A percentile compares a stretch with the other conserved stretches of the same genome.
Conservation (phyloP, 2,113 vertebrate species). For the Paralichthys olivaceus region DNA sequence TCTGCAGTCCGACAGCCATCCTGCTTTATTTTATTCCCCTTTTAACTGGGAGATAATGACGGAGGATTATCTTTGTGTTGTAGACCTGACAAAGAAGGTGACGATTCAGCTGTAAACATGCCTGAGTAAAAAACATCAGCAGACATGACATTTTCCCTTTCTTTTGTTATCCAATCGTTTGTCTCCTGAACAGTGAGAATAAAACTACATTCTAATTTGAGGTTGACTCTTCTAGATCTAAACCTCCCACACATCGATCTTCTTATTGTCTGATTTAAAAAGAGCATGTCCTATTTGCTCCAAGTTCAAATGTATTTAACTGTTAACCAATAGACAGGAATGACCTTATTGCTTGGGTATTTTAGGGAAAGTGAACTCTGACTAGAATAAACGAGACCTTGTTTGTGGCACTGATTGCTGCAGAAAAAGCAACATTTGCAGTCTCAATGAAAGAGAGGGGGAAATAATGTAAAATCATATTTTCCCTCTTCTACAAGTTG, state of each 20-base stretch:
- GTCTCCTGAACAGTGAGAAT: constrained; percentile 10
- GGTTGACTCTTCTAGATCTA: constrained; percentile 30
- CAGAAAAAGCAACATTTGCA: constrained; percentile 51
- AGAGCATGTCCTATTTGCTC: too few species aligned
- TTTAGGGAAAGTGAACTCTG: constrained; percentile 57
- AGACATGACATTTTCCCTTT: background rate
- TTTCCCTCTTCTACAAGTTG: constrained; percentile 72
- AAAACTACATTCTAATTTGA: constrained; percentile 9
- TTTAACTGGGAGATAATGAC: constrained; percentile 68
- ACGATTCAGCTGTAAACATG: constrained; percentile 33
- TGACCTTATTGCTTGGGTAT: constrained; percentile 55
- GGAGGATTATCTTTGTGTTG: constrained; percentile 57
- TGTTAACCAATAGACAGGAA: constrained; percentile 55
- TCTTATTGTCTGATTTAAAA: constrained; percentile 23
- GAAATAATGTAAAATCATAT: constrained; percentile 59
- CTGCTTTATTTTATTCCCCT: constrained; percentile 68
- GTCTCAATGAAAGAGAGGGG: constrained; percentile 51
- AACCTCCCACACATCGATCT: constrained; percentile 35
- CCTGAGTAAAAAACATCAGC: background rate
- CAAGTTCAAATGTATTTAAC: constrained; percentile 62
- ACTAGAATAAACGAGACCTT: constrained; percentile 71
- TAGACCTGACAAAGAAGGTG: constrained; percentile 32
- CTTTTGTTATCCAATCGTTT: background rate
- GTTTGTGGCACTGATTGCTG: constrained; percentile 64
- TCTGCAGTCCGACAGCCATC: constrained; percentile 62